phyloP scores from a whole-genome alignment of 1,140 invertebrate genomes.

The Daktulosphaira vitifoliae region DNA sequence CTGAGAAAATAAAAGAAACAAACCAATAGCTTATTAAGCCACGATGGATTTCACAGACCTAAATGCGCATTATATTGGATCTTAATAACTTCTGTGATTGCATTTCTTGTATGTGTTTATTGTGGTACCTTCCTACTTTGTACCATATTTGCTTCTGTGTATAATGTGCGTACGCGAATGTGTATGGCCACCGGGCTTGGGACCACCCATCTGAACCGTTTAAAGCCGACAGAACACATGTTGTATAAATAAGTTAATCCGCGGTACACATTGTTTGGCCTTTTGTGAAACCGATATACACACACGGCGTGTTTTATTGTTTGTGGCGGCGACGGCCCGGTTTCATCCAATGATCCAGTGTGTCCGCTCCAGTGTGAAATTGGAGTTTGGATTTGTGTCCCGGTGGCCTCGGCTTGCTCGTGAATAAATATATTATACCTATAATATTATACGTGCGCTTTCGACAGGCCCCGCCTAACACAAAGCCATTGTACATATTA shows the following conservation, averaged over 20 bases:
- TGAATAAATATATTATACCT: not conserved
- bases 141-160: too few relatives aligned
- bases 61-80: too few relatives aligned
- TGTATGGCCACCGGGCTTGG: slow-evolving; percentile 29
- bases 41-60: too few relatives aligned
- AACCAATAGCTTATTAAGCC: too few relatives aligned
- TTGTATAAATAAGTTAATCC: slow-evolving; percentile 33
- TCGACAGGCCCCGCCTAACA: not conserved
- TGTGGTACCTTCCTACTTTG: too few relatives aligned
- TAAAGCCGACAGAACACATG: slow-evolving; percentile 31
- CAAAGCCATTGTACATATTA: slow-evolving; percentile 3
- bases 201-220: slow-evolving; percentile 33
- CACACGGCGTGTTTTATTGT: slow-evolving; percentile 13
- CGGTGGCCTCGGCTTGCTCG: not conserved
- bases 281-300: slow-evolving; percentile 32
- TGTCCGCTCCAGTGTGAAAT: slow-evolving; percentile 30
- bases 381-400: slow-evolving; percentile 29
- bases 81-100: too few relatives aligned
- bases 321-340: slow-evolving; percentile 10
- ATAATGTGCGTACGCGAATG: not conserved
- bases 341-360: slow-evolving; percentile 32
- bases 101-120: too few relatives aligned
- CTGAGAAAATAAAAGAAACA: too few relatives aligned
- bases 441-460: not conserved
- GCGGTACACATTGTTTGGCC: slow-evolving; percentile 23